Evolutionary conservation across 2,113 vertebrate species (phyloP).

Genomic region (Lycaon pictus): DNA sequence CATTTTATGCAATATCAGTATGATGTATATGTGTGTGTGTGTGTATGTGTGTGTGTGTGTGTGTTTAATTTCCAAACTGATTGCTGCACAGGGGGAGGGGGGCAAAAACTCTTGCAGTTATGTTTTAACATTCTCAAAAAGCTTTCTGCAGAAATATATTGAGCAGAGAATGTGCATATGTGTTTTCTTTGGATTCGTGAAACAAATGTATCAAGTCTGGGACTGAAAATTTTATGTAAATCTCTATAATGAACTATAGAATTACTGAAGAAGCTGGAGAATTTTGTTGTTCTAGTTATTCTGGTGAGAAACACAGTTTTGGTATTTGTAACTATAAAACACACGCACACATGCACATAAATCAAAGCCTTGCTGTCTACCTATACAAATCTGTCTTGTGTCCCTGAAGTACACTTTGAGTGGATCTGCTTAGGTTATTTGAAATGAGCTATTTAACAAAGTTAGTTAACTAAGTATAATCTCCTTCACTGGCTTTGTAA

Average conservation of each 20-base stretch:
- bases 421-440: background rate
- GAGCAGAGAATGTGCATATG: background rate
- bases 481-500: background rate
- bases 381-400: background rate
- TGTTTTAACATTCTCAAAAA: constrained; percentile 24
- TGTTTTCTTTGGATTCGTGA: background rate
- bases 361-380: background rate
- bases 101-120: background rate
- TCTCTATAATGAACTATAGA: background rate
- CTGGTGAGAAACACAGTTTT: background rate
- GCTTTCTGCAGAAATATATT: background rate
- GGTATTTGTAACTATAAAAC: background rate
- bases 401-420: background rate
- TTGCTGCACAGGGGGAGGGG: background rate
- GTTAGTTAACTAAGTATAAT: background rate
- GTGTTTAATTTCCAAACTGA: background rate
- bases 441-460: background rate
- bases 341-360: background rate
- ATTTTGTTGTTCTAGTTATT: background rate
- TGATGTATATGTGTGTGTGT: background rate
- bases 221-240: constrained; percentile 3
- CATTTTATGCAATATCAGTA: background rate
- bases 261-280: background rate
- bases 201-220: background rate
- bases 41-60: too few relatives aligned